Evolutionary conservation across 2,797 vertebrate species (phyloP).

Genomic region (Silurus aristotelis): DNA sequence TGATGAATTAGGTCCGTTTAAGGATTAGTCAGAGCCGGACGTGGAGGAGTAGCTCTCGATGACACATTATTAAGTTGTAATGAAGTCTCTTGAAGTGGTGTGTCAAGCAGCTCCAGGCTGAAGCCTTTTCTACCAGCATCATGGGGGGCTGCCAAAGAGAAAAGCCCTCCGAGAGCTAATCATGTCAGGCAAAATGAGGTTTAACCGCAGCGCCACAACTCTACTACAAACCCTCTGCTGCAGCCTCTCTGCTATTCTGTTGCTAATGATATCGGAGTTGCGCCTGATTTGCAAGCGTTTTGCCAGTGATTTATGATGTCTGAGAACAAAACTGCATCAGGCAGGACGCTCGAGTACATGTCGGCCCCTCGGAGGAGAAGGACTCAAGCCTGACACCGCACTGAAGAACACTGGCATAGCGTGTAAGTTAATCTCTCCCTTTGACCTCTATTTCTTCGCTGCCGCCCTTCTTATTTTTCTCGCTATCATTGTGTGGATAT

Average conservation of each 20-base stretch:
- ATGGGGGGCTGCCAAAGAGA: conserved; percentile 53
- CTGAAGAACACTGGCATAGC: conserved; percentile 58
- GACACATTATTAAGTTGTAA: conserved; percentile 64
- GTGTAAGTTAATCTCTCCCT: conserved; percentile 64
- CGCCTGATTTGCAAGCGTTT: conserved; percentile 57
- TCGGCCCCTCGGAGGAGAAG: conserved; percentile 55
- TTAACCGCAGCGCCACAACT: conserved; percentile 29
- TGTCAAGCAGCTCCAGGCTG: conserved; percentile 46
- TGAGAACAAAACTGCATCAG: conserved; percentile 58
- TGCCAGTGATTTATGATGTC: conserved; percentile 67
- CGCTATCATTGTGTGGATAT: conserved; percentile 37
- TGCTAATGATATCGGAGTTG: conserved; percentile 67
- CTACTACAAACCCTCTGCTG: neutral
- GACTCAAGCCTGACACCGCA: conserved; percentile 53
- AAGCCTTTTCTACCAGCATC: conserved; percentile 38
- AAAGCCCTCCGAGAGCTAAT: conserved; percentile 60
- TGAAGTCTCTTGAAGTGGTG: conserved; percentile 51
- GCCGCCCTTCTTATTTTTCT: conserved; percentile 55
- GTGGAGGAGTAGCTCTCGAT: conserved; percentile 54
- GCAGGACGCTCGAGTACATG: conserved; percentile 62
- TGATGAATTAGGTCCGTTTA: conserved; percentile 60
- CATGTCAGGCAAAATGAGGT: conserved; percentile 60
- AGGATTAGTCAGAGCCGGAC: conserved; percentile 56
- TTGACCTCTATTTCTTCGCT: conserved; percentile 56
- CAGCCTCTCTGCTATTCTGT: conserved; percentile 42